phyloP scores from a whole-genome alignment of 30 jellyfish, hydroid and myxozoan species.

The Turritopsis rubra region DNA sequence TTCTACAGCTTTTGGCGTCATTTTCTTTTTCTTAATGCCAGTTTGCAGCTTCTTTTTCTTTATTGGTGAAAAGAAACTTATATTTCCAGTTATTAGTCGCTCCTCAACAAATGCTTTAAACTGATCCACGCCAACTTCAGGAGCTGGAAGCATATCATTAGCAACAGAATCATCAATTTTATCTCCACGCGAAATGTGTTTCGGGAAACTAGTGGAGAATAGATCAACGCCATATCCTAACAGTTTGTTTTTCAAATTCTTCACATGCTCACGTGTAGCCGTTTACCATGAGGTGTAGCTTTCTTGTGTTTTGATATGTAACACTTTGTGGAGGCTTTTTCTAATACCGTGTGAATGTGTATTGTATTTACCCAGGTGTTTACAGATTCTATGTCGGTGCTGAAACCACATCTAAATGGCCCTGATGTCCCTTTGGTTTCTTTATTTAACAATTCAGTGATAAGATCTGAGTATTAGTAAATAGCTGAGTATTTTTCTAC shows the following conservation, averaged over 20 bases:
- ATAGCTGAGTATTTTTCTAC: too few species aligned
- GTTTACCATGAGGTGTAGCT: constrained; percentile 19
- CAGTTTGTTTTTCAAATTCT: background rate
- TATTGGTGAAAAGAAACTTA: background rate
- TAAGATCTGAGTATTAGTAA: too few species aligned
- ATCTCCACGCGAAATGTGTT: background rate
- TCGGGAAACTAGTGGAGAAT: background rate
- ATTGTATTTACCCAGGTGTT: constrained; percentile 38
- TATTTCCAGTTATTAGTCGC: background rate
- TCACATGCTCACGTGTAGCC: background rate
- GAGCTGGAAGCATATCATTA: background rate
- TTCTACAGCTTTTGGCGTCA: constrained; percentile 2
- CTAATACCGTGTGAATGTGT: constrained; percentile 37
- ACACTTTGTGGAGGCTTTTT: background rate
- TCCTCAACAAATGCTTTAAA: background rate
- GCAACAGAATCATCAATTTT: background rate
- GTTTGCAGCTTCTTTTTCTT: background rate
- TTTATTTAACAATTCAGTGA: constrained; percentile 31
- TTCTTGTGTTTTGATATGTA: constrained; percentile 21
- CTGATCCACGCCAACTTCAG: background rate
- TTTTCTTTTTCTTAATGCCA: constrained; percentile 1
- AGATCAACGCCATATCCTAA: background rate
- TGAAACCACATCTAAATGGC: constrained; percentile 42
- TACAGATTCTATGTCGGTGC: constrained; percentile 31
- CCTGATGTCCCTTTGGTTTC: constrained; percentile 26